Percentiles rank a stretch among this genome's conserved stretches.
These are phyloP conservation scores for Agriotes lineatus DNA, from an alignment of 2,888 invertebrate species.

Conservation along the genomic window DNA sequence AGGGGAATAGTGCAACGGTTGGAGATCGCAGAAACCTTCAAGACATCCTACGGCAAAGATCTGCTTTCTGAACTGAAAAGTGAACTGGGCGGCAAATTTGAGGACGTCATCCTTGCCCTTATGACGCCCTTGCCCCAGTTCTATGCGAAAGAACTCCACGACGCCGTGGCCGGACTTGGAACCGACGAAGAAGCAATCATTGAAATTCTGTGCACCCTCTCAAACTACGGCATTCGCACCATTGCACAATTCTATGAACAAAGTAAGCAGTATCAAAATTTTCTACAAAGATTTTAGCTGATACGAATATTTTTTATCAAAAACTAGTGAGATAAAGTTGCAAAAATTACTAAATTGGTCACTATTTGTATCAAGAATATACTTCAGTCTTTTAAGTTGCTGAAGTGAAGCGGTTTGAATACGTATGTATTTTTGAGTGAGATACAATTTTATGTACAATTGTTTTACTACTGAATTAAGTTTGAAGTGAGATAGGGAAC, in stretches of 20 bases:
- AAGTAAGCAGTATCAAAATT: constrained; percentile 68
- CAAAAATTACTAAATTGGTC: too few relatives aligned
- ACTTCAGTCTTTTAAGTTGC: too few relatives aligned
- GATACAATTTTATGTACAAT: too few relatives aligned
- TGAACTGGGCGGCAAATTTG: constrained; percentile 90
- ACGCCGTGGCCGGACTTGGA: constrained; percentile 88
- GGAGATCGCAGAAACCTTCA: constrained; percentile 91
- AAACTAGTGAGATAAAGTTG: too few relatives aligned
- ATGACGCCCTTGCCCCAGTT: constrained; percentile 92
- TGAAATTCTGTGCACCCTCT: constrained; percentile 91
- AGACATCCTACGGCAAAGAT: constrained; percentile 92
- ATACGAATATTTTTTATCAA: too few relatives aligned
- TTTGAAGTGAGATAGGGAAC: too few relatives aligned
- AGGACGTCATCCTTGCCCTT: constrained; percentile 89
- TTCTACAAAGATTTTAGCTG: too few relatives aligned
- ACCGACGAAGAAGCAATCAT: constrained; percentile 93
- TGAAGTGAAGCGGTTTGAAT: too few relatives aligned
- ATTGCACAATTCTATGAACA: constrained; percentile 88
- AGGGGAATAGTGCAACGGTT: constrained; percentile 92
- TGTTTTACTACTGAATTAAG: too few relatives aligned
- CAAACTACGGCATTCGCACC: constrained; percentile 89
- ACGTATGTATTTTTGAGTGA: too few relatives aligned
- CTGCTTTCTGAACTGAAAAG: constrained; percentile 85
- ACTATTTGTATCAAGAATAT: too few relatives aligned
- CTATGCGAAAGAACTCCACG: constrained; percentile 90